Percentiles rank a stretch among this genome's conserved stretches.
Conservation (phyloP, 2,888 invertebrate species). For the Nowickia ferox region DNA sequence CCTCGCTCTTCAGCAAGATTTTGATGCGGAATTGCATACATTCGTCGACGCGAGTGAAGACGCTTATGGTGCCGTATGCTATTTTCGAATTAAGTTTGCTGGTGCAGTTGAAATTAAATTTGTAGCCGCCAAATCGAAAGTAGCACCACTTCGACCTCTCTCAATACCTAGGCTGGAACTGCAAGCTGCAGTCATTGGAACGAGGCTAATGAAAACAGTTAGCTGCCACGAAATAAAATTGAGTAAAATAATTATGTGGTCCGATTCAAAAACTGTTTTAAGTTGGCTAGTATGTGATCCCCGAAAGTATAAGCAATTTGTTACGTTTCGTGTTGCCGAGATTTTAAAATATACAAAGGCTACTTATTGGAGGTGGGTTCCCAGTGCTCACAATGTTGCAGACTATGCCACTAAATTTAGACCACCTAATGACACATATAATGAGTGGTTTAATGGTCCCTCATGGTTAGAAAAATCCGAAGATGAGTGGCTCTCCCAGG, state of each 20-base stretch:
- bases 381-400: not conserved
- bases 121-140: conserved; percentile 38
- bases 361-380: conserved; percentile 29
- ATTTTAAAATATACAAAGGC: not conserved
- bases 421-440: conserved; percentile 2
- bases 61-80: conserved; percentile 32
- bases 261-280: conserved; percentile 45
- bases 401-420: conserved; percentile 28
- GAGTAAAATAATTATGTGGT: conserved; percentile 32
- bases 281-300: conserved; percentile 25
- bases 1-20: no score
- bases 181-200: conserved; percentile 39
- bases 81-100: not conserved
- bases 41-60: conserved; percentile 51
- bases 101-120: conserved; percentile 15
- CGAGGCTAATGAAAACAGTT: conserved; percentile 16
- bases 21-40: no score
- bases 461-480: conserved; percentile 26
- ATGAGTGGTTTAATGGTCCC: conserved; percentile 2
- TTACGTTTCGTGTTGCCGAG: conserved; percentile 34
- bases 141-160: conserved; percentile 30
- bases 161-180: conserved; percentile 40
- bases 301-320: conserved; percentile 38
- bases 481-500: no score
- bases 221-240: conserved; percentile 11